Conservation (phyloP, 1,140 invertebrate species). For the Drosophila nikananu region DNA sequence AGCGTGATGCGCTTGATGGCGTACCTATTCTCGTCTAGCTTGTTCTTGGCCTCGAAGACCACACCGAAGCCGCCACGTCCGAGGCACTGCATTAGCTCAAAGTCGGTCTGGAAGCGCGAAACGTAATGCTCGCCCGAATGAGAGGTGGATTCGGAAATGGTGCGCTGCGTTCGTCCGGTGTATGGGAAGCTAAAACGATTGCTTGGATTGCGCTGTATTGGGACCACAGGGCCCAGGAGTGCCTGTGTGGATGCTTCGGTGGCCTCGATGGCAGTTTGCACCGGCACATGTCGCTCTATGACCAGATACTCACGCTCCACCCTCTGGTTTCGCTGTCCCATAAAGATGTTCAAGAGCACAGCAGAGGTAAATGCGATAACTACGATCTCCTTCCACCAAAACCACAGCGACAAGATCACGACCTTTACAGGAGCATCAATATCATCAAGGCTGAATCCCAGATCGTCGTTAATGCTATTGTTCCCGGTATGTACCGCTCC, state of each 20-base stretch:
- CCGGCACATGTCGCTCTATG: constrained; percentile 85
- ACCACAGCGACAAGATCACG: constrained; percentile 90
- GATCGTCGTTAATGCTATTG: constrained; percentile 71
- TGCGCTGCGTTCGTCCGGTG: constrained; percentile 40
- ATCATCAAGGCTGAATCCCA: constrained; percentile 80
- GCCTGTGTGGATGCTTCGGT: constrained; percentile 80
- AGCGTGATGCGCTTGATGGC: constrained; percentile 97
- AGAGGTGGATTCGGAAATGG: constrained; percentile 77
- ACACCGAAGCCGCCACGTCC: constrained; percentile 98
- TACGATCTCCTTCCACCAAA: constrained; percentile 93
- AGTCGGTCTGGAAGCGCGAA: constrained; percentile 93
- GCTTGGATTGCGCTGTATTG: constrained; percentile 33
- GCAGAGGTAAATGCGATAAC: constrained; percentile 89
- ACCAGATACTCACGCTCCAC: constrained; percentile 83
- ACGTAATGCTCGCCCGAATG: constrained; percentile 77
- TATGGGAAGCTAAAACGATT: constrained; percentile 49
- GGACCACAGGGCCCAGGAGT: constrained; percentile 60
- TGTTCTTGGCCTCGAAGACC: constrained; percentile 98
- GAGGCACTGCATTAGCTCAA: constrained; percentile 93
- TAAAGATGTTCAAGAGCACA: constrained; percentile 87
- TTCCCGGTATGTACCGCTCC: constrained; percentile 37
- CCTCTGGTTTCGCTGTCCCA: constrained; percentile 85
- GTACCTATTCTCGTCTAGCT: constrained; percentile 97
- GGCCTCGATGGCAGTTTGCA: constrained; percentile 79
- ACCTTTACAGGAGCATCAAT: constrained; percentile 87